Base-by-base conservation (phyloP, 2,113 vertebrate genomes). In the Bubo scandiacus region DNA sequence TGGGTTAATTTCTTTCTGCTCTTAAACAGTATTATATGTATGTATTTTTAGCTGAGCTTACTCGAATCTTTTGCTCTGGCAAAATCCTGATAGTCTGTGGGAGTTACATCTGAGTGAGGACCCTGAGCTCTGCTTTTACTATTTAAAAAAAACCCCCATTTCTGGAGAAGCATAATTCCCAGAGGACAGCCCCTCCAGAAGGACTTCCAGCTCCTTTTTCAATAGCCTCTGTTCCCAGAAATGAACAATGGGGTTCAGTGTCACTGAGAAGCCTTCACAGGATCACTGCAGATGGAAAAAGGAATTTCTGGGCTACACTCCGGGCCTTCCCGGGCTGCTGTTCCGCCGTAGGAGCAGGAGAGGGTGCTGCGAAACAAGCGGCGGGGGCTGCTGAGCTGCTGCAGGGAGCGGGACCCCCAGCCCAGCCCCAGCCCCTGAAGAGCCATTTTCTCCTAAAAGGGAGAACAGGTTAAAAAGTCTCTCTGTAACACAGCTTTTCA, bases 311-410 rank as follows among this genome's bases (percentile, higher is more conserved):
- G 40, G 54, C 23, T 29, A 1, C 1, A 2, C 5, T 15, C 9
- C 5, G 57, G 3, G 13, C 22, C 19, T 27, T 16, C 32, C 36
- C 23, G 7, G 32, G 71, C 81, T 72, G 96, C 95, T 92, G 90
- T 97, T 95, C 4, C 66, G 4, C 49, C 1, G 36, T 0, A 3
- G 83, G 23, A 71, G 91, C 97, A 90, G 96, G 49, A 93, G 97
- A 67, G 88, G 97, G 96, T 6, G 95, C 97, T 96, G 90, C 82
- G 86, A 58, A 79, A 68, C 96, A 62, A 68, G 95, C 85, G 45
- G 75, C 86, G 12, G 59, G 25, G 58, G 54, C 45, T 30, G 81
- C 10, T 15, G 30, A 1, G 6, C 16, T 7, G 38, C 47, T 25
- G 52, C 49, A 13, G 74, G 42, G 65, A 71, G 43, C 11, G 59